Evolutionary conservation across 2,113 vertebrate species (phyloP).

Genomic region (Scomber colias): DNA sequence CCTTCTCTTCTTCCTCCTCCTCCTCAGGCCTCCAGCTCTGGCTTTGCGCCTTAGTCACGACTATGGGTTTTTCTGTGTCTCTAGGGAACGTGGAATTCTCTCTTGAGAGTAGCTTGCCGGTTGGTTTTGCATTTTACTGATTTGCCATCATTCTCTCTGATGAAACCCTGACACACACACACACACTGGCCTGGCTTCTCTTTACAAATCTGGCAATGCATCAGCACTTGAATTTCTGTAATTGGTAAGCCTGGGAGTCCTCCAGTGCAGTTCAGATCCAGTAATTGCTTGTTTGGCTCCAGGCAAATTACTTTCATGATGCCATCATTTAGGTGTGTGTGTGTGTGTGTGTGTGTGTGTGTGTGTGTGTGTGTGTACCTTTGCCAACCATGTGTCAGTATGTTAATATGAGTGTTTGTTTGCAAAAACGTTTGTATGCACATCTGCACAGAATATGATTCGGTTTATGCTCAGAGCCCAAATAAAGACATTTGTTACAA

Average conservation of each 20-base stretch:
- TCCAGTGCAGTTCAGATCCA: constrained; percentile 3
- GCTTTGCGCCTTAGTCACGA: constrained; percentile 9
- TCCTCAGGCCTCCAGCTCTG: not conserved
- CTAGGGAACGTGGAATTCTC: not conserved
- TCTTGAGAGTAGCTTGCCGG: constrained; percentile 4
- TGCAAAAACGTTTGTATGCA: not conserved
- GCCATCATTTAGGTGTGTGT: constrained; percentile 1
- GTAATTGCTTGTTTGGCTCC: constrained; percentile 28
- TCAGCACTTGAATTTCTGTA: constrained; percentile 24
- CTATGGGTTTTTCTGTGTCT: no score
- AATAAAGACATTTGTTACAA: not conserved
- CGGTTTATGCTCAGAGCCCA: not conserved
- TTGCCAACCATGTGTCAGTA: not conserved
- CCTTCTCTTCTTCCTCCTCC: not conserved
- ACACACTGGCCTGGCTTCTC: not conserved
- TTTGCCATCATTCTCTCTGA: constrained; percentile 9
- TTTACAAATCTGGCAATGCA: constrained; percentile 28
- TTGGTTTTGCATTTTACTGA: constrained; percentile 22
- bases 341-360: not conserved
- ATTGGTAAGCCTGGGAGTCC: constrained; percentile 15
- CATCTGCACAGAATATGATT: not conserved
- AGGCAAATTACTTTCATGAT: constrained; percentile 12
- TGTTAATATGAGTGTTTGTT: not conserved
- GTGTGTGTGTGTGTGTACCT: not conserved
- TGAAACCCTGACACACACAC: not conserved